Conservation (phyloP, 1,140 invertebrate genomes). For the Cydia splendana region DNA sequence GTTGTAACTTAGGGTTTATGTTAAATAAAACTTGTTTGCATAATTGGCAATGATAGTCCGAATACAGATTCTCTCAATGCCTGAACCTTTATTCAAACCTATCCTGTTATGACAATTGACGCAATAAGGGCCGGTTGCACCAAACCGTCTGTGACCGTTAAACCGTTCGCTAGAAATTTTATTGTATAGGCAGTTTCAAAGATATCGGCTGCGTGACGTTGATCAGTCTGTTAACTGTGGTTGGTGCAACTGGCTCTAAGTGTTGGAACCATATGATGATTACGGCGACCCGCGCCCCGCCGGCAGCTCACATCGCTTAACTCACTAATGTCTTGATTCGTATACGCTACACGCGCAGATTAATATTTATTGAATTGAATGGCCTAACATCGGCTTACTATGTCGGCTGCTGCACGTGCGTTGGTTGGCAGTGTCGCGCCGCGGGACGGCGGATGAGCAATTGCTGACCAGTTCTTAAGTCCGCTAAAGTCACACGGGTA, state of each 20-base stretch:
- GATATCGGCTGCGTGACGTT: too few relatives aligned
- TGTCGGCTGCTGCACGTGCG: background rate
- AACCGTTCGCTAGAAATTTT: too few relatives aligned
- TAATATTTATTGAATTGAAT: constrained; percentile 20
- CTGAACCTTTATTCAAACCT: background rate
- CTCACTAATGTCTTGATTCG: constrained; percentile 22
- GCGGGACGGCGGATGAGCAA: constrained; percentile 15
- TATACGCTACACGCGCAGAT: constrained; percentile 6
- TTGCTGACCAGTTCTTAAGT: background rate
- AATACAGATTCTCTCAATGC: background rate
- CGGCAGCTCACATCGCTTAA: constrained; percentile 5
- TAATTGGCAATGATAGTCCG: background rate
- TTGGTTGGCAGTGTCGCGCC: background rate
- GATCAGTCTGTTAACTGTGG: too few relatives aligned
- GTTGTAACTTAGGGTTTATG: too few relatives aligned
- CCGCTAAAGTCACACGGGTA: background rate
- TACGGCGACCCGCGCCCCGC: background rate
- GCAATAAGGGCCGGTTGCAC: background rate
- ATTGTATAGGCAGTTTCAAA: too few relatives aligned
- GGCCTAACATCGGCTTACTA: background rate
- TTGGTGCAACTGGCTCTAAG: background rate
- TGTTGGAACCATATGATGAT: background rate
- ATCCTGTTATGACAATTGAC: background rate
- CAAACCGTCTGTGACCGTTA: too few relatives aligned
- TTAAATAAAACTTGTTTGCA: background rate